A percentile compares a stretch with the other conserved stretches of the same genome.
Evolutionary conservation across 2,113 vertebrate species (phyloP).

Genomic region (Morone chrysops): DNA sequence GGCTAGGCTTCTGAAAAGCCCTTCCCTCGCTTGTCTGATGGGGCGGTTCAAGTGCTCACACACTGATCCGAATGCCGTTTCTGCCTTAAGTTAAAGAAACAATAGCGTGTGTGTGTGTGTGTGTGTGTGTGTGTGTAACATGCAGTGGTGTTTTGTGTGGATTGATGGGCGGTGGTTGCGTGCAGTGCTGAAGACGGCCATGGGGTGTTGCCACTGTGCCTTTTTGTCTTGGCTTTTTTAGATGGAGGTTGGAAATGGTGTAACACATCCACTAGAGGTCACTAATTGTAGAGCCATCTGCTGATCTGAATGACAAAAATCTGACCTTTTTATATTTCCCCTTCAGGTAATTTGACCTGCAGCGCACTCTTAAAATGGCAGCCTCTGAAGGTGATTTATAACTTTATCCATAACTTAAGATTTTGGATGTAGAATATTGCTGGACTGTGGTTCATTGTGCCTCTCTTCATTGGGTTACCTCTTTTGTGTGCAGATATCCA

Average conservation of each 20-base stretch:
- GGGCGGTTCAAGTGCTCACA: background rate
- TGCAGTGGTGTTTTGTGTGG: constrained; percentile 42
- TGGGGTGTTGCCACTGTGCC: constrained; percentile 10
- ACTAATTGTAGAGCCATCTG: background rate
- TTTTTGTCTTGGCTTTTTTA: background rate
- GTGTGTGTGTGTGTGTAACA: background rate
- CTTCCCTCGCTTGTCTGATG: no score
- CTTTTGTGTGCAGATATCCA: constrained; percentile 87
- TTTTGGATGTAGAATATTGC: background rate
- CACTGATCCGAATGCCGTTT: background rate
- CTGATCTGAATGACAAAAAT: background rate
- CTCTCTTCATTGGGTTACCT: background rate
- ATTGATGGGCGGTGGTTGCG: constrained; percentile 79
- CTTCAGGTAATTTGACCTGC: constrained; percentile 51
- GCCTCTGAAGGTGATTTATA: constrained; percentile 67
- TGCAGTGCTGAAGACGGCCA: constrained; percentile 44
- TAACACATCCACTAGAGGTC: constrained; percentile 45
- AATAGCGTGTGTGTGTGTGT: background rate
- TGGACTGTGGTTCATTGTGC: background rate
- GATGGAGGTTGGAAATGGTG: background rate
- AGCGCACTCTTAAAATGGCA: constrained; percentile 74
- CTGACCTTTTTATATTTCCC: background rate
- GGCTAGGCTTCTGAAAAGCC: background rate
- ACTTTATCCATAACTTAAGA: background rate
- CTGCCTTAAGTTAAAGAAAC: constrained; percentile 24